phyloP scores from a whole-genome alignment of 2,888 invertebrate genomes.

The Synanthedon vespiformis region DNA sequence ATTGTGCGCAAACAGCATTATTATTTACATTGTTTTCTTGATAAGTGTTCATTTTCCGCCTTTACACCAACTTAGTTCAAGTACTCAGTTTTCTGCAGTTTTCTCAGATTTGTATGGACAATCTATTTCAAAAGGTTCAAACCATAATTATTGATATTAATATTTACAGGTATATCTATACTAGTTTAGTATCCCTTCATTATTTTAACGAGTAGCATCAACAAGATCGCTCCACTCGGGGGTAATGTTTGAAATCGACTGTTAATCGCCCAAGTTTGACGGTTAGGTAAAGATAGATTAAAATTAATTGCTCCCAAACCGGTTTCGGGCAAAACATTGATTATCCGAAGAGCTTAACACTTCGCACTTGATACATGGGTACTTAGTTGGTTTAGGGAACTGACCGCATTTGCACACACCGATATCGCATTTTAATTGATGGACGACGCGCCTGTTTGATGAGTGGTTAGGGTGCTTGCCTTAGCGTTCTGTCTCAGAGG shows the following conservation, averaged over 20 bases:
- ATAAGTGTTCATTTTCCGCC: no score
- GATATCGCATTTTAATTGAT: no score
- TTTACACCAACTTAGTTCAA: no score
- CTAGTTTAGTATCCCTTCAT: not conserved
- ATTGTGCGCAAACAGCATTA: not conserved
- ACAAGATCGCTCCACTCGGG: not conserved
- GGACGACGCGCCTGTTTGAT: no score
- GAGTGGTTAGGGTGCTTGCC: no score
- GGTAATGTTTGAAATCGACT: constrained; percentile 27
- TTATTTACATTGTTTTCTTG: not conserved
- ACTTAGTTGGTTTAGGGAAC: not conserved
- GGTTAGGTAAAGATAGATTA: constrained; percentile 46
- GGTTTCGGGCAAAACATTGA: constrained; percentile 21
- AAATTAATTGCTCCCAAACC: constrained; percentile 39
- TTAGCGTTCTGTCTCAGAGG: no score
- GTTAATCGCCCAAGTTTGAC: constrained; percentile 52
- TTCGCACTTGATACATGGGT: constrained; percentile 5
- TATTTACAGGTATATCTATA: not conserved
- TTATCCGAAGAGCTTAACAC: constrained; percentile 22
- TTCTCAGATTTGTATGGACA: no score
- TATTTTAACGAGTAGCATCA: not conserved
- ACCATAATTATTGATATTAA: not conserved
- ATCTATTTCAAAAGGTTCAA: not conserved
- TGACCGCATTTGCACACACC: no score
- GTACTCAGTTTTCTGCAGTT: no score